Base-by-base conservation (phyloP, 2,113 vertebrate genomes). In the Clupea harengus region DNA sequence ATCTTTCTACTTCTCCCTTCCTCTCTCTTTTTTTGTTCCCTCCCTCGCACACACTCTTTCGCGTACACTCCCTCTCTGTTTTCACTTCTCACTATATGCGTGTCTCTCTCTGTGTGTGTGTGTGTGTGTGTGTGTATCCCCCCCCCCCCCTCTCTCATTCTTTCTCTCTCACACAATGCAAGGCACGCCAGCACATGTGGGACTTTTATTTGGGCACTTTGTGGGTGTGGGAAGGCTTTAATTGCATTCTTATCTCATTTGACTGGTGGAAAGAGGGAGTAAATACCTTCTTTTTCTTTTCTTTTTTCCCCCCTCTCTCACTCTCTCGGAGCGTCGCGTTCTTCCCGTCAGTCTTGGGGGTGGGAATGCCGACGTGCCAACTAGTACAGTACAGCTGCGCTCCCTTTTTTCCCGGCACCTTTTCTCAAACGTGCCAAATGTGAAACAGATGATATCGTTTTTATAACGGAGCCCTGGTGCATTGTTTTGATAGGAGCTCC, bases 371-470 rank as follows among this genome's bases (percentile, higher is more conserved):
- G 13, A 3, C 13, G 64, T 72, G 28, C 72, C 25, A 78, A 78
- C 72, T 39, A 87, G 88, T 90, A 89, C 87, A 67, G 85, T 90
- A 47, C 92, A 94, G 91, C 93, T 93, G 92, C 89, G 88, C 90
- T 86, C 82, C 22, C 88, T 92, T 92, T 91, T 89, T 78, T 17
- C 72, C 72, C 72, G 25, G 32, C 72, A 78, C 72, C 28, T 39
- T 44, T 78, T 15, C 6, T 11, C 20, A 22, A 64, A 9, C n/a
- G 20, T 91, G 87, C 91, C 92, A 86, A 92, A 94, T 94, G 85
- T 92, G 87, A 95, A 94, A 93, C 93, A 94, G 90, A 92, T 94
- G 92, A 78, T 78, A 15, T 78, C 85, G 85, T 67, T 84, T 89
- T 83, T 85, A 88, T 89, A 90, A 90, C 82, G 45, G 52, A 81